These are phyloP conservation scores for Podarcis raffonei DNA, from an alignment of 2,113 vertebrate genomes.

Conservation along the genomic window DNA sequence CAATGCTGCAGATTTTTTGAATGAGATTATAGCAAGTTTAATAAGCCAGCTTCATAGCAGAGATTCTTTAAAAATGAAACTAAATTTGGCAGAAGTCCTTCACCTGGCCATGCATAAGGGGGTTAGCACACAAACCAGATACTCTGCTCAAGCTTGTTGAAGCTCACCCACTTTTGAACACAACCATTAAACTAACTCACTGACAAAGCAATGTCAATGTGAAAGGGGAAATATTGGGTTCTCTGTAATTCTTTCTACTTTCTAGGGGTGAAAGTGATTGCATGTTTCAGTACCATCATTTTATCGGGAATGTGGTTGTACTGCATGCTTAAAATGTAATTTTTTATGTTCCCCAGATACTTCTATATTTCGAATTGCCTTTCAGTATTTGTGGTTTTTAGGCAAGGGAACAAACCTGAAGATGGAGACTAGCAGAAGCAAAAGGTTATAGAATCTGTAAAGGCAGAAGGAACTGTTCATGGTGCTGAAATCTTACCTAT, in stretches of 20 bases:
- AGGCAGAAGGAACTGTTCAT: slow-evolving; percentile 1
- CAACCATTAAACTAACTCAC: neutral
- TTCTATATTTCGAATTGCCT: neutral
- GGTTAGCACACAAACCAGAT: neutral
- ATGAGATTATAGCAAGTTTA: neutral
- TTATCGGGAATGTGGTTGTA: neutral
- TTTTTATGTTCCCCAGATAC: neutral
- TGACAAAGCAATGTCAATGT: neutral
- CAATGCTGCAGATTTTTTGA: neutral
- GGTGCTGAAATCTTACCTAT: slow-evolving; percentile 9
- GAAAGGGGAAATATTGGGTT: neutral
- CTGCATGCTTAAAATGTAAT: neutral
- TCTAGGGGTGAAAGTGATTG: neutral
- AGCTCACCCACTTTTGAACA: neutral
- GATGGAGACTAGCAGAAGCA: neutral
- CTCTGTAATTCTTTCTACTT: neutral
- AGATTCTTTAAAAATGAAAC: neutral
- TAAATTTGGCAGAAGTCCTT: neutral
- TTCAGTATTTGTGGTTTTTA: neutral
- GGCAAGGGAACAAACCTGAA: neutral
- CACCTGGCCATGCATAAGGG: neutral
- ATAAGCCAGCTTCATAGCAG: neutral
- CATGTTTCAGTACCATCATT: neutral
- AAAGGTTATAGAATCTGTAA: neutral
- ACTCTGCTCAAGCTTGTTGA: neutral